These are phyloP conservation scores for Phalacrocorax carbo DNA, from an alignment of 2,113 vertebrate species.

Conservation along the genomic window DNA sequence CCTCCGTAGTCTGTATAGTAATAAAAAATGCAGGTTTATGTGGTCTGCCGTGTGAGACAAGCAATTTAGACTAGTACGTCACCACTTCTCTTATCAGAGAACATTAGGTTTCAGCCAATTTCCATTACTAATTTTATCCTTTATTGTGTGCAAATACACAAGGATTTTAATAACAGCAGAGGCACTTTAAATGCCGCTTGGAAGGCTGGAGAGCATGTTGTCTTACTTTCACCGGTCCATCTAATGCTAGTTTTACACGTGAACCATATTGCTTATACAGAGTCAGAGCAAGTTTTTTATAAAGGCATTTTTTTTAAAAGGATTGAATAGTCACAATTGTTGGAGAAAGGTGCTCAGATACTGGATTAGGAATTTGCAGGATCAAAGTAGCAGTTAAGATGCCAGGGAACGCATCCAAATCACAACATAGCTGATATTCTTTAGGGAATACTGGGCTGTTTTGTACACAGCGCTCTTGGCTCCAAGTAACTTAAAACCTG, in stretches of 20 bases:
- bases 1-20: background rate
- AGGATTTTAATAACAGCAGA: conserved; percentile 25
- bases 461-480: conserved; percentile 33
- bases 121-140: conserved; percentile 64
- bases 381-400: conserved; percentile 58
- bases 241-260: background rate
- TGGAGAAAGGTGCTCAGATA: conserved; percentile 42
- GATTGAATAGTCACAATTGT: conserved; percentile 38
- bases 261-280: background rate
- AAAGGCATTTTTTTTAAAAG: conserved; percentile 10
- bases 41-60: background rate
- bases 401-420: conserved; percentile 61
- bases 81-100: conserved; percentile 41
- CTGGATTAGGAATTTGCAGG: conserved; percentile 56
- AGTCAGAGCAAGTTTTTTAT: background rate
- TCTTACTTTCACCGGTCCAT: background rate
- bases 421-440: conserved; percentile 59
- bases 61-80: background rate
- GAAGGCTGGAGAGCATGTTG: background rate
- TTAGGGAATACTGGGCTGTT: conserved; percentile 40
- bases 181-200: background rate
- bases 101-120: conserved; percentile 35
- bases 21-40: background rate
- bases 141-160: conserved; percentile 35
- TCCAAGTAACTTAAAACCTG: conserved; percentile 60